Conservation (phyloP, 2,888 invertebrate species). For the Pemphredon lugubris region DNA sequence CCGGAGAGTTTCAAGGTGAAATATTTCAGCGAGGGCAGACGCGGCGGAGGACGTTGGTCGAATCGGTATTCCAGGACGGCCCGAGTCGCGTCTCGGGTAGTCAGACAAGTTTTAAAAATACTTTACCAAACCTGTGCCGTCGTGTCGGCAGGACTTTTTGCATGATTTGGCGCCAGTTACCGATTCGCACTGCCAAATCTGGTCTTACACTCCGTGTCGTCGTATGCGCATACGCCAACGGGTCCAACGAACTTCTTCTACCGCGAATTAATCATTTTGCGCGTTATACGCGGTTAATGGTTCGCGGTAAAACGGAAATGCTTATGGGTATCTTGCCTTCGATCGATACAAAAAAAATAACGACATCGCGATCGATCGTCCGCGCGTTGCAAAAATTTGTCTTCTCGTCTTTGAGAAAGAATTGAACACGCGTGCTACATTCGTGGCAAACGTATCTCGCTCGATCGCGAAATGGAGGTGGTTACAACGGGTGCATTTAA, state of each 20-base stretch:
- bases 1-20: constrained; percentile 13
- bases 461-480: too few relatives aligned
- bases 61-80: constrained; percentile 60
- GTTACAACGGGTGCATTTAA: constrained; percentile 29
- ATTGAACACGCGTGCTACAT: too few relatives aligned
- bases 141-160: constrained; percentile 58
- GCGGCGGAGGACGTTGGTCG: constrained; percentile 31
- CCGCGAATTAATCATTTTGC: not conserved
- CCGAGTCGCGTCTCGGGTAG: constrained; percentile 62
- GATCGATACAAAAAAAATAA: too few relatives aligned
- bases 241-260: constrained; percentile 44
- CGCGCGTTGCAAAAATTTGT: too few relatives aligned
- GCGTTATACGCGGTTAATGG: too few relatives aligned
- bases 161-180: constrained; percentile 67
- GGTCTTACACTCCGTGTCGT: constrained; percentile 24
- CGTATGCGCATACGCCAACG: not conserved
- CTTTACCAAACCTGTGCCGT: constrained; percentile 58
- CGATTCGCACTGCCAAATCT: constrained; percentile 48
- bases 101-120: constrained; percentile 73
- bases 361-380: too few relatives aligned
- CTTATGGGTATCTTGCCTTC: too few relatives aligned
- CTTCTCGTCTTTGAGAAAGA: too few relatives aligned
- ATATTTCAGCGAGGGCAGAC: constrained; percentile 31
- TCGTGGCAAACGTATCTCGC: too few relatives aligned
- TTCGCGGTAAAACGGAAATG: too few relatives aligned